Evolutionary conservation across 2,888 invertebrate species (phyloP).

Genomic region (Oasisia sp.): DNA sequence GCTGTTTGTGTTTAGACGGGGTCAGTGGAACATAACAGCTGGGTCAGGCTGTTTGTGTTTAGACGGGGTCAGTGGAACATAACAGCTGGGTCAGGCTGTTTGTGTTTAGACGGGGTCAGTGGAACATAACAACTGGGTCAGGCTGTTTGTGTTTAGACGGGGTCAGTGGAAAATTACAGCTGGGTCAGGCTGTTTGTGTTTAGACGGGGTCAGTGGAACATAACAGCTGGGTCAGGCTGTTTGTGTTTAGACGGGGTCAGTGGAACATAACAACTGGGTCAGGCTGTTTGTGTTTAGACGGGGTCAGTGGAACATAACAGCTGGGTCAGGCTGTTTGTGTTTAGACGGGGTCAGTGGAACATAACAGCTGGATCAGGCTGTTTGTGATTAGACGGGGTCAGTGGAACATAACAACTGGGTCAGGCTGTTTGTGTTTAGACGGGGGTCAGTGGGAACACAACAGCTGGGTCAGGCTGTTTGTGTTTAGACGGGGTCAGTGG

Average conservation of each 20-base stretch:
- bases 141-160: conserved; percentile 39
- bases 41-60: no score
- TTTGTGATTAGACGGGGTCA: conserved; percentile 40
- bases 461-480: background rate
- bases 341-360: conserved; percentile 41
- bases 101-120: conserved; percentile 41
- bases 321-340: no score
- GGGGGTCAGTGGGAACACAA: conserved; percentile 36
- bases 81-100: background rate
- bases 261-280: background rate
- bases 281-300: conserved; percentile 39
- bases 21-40: background rate
- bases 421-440: no score
- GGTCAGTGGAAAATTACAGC: background rate
- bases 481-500: conserved; percentile 41
- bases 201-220: conserved; percentile 41
- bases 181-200: no score
- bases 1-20: conserved; percentile 39
- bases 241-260: conserved; percentile 40
- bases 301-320: background rate
- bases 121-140: background rate
- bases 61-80: conserved; percentile 41
- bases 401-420: background rate
- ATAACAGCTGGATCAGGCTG: background rate
- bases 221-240: background rate